phyloP scores from a whole-genome alignment of 2,888 invertebrate species.

The Cancer borealis region DNA sequence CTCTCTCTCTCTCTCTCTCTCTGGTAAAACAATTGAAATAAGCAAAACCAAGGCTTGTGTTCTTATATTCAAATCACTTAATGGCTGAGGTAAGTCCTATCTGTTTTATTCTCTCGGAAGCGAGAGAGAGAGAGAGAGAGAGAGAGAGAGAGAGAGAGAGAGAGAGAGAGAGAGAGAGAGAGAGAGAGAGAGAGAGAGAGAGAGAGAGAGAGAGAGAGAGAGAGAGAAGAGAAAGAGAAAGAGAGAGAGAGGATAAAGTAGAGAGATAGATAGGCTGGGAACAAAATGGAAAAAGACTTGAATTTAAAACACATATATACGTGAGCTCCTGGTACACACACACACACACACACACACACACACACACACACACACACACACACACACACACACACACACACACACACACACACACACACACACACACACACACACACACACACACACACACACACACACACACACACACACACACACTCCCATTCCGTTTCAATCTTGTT shows the following conservation, averaged over 20 bases:
- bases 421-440: background rate
- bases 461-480: background rate
- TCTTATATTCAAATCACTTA: background rate
- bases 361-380: no score
- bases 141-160: no score
- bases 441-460: conserved; percentile 20
- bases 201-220: background rate
- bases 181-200: background rate
- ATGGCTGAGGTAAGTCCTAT: background rate
- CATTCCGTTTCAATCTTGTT: background rate
- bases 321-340: background rate
- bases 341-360: no score
- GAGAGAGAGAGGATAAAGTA: background rate
- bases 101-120: background rate
- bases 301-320: background rate
- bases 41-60: background rate
- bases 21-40: background rate
- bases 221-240: conserved; percentile 1
- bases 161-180: no score
- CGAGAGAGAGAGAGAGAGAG: background rate
- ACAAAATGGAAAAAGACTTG: background rate
- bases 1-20: conserved; percentile 24
- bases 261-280: background rate
- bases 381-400: background rate
- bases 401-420: background rate